A percentile compares a stretch with the other conserved stretches of the same genome.
Conservation (phyloP, 2,113 vertebrate genomes). For the Nibea albiflora region DNA sequence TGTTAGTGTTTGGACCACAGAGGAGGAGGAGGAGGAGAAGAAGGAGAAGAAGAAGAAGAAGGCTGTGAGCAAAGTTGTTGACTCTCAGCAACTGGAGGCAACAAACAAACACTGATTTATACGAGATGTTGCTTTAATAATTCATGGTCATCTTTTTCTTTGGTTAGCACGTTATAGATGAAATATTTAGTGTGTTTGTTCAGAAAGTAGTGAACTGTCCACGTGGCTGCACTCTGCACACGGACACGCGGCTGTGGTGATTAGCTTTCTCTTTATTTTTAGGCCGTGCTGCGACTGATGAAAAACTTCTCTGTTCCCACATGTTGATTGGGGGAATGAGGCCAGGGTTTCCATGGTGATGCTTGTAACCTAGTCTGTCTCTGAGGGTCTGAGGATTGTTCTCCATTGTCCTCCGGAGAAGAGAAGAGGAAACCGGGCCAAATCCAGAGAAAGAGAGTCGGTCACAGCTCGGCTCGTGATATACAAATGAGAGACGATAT, state of each 20-base stretch:
- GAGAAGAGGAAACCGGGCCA: slow-evolving; percentile 25
- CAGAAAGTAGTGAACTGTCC: too few relatives aligned
- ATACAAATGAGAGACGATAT: not conserved
- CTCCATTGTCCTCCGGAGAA: slow-evolving; percentile 41
- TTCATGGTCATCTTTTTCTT: too few relatives aligned
- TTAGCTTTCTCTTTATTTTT: slow-evolving; percentile 30
- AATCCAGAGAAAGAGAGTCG: slow-evolving; percentile 14
- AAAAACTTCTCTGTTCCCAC: slow-evolving; percentile 48
- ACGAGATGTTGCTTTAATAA: too few relatives aligned
- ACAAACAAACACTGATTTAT: too few relatives aligned
- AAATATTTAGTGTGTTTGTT: not conserved
- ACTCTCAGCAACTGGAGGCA: too few relatives aligned
- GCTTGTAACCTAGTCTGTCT: slow-evolving; percentile 65
- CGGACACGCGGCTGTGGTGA: not conserved
- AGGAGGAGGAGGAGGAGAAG: too few relatives aligned
- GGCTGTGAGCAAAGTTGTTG: too few relatives aligned
- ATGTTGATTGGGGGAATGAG: slow-evolving; percentile 52
- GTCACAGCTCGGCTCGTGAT: not conserved
- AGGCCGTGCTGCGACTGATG: slow-evolving; percentile 30
- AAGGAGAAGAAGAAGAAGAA: too few relatives aligned
- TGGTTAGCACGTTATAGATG: too few relatives aligned
- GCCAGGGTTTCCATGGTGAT: slow-evolving; percentile 66
- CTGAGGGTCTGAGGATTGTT: slow-evolving; percentile 53
- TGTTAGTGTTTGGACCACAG: too few relatives aligned
- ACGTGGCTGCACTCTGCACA: not conserved